Base-by-base conservation (phyloP, 2,888 invertebrate genomes). In the Carabus problematicus region DNA sequence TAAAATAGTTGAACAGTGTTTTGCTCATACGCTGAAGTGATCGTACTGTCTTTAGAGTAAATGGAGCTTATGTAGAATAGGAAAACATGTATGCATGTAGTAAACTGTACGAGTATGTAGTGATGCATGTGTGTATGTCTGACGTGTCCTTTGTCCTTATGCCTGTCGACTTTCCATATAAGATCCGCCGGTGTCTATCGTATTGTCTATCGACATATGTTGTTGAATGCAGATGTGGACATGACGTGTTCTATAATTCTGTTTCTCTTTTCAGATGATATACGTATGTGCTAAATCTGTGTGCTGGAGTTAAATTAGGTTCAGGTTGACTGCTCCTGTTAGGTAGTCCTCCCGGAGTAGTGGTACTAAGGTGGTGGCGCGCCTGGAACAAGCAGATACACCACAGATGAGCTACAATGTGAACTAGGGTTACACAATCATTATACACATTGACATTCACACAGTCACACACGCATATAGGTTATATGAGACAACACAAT, bases 271-370 rank as follows among this genome's bases (percentile, higher is more conserved):
- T 12, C 56, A n/a, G 11, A 7, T n/a, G 56, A 66, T 47, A 49
- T 47, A 60, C 54, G 54, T 60, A 60, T 67, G n/a, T 18, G 60
- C 69, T 69, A 69, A 52, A 61, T 62, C 69, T 41, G 52, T 68
- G 68, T 69, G 61, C 47, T 55, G 69, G 58, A 73, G 64, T 80
- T 81, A 81, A 77, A 81, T 80, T 76, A 81, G 75, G 73, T 81
- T 81, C 63, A 81, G 77, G 74, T 81, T 81, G 73, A 81, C 88
- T 47, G 88, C 86, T 70, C 88, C 88, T 59, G 88, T 84, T 73
- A 89, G 85, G 79, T 87, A 88, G 74, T 89, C 89, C 75, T 89
- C 89, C 73, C 89, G 82, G 79, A 89, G 84, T 74, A 89, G 84
- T 72, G 89, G 89, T 76, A 89, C 85, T 74, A 89, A 83, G 70